Conservation (phyloP, 2,888 invertebrate species). For the Andrena chrysosceles region DNA sequence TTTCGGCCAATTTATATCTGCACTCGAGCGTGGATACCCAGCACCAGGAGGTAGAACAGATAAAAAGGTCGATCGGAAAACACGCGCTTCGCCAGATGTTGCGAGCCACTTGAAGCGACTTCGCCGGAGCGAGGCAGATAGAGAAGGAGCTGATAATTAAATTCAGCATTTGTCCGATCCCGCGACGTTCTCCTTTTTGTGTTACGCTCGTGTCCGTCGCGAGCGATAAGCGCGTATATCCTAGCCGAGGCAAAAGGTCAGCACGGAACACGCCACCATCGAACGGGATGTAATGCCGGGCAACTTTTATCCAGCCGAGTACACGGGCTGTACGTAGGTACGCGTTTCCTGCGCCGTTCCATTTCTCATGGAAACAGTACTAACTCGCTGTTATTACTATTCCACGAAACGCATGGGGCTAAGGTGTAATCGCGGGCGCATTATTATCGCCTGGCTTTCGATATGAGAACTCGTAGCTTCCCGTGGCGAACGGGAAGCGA, state of each 20-base stretch:
- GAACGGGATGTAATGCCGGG: conserved; percentile 17
- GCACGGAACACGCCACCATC: conserved; percentile 16
- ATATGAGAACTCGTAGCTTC: conserved; percentile 15
- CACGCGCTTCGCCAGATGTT: conserved; percentile 52
- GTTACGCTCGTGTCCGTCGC: conserved; percentile 6
- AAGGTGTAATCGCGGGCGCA: background rate
- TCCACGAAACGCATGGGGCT: conserved; percentile 21
- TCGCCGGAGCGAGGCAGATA: background rate
- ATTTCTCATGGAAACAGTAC: conserved; percentile 24
- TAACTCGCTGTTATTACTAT: conserved; percentile 5
- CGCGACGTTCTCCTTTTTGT: conserved; percentile 30
- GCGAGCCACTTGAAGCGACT: conserved; percentile 41
- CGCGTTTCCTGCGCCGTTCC: conserved; percentile 20
- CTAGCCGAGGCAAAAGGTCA: conserved; percentile 42
- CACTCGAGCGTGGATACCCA: conserved; percentile 51
- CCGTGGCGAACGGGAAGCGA: conserved; percentile 5
- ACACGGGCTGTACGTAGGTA: background rate
- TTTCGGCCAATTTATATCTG: conserved; percentile 63
- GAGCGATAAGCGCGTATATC: conserved; percentile 36
- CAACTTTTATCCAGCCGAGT: conserved; percentile 24
- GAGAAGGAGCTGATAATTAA: conserved; percentile 49
- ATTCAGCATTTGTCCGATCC: conserved; percentile 30
- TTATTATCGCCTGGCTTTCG: conserved; percentile 20
- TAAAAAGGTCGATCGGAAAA: conserved; percentile 51
- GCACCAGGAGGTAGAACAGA: conserved; percentile 37